These are phyloP conservation scores for Nylanderia fulva DNA, from an alignment of 1,140 invertebrate genomes.

Conservation along the genomic window DNA sequence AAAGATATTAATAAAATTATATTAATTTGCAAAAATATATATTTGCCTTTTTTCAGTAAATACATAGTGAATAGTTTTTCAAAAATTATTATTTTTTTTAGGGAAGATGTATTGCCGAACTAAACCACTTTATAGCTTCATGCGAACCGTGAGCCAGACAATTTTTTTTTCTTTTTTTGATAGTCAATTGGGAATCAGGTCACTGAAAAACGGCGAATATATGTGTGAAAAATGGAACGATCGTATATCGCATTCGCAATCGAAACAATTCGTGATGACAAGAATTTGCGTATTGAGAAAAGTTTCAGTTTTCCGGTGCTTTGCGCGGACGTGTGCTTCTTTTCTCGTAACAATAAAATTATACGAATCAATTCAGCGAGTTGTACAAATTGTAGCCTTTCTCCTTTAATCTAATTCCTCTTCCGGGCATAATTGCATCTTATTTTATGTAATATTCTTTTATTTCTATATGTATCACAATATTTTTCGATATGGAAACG, in stretches of 20 bases:
- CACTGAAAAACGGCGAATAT: slow-evolving; percentile 7
- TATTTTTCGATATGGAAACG: not conserved
- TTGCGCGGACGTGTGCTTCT: not conserved
- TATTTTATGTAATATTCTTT: not conserved
- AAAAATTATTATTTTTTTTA: not conserved
- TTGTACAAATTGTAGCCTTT: not conserved
- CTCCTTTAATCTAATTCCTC: not conserved
- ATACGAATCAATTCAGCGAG: slow-evolving; percentile 22
- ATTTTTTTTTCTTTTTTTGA: not conserved
- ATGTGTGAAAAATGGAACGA: not conserved
- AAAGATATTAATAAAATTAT: not conserved
- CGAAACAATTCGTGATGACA: slow-evolving; percentile 5
- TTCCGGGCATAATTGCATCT: not conserved
- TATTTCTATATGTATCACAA: not conserved
- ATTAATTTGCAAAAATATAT: not conserved
- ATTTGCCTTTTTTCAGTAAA: not conserved
- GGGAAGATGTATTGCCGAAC: not conserved
- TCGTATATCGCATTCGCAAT: not conserved
- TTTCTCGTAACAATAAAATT: slow-evolving; percentile 32
- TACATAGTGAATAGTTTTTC: not conserved
- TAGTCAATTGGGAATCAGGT: not conserved
- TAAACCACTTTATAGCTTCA: not conserved
- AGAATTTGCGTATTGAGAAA: not conserved
- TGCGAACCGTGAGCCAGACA: not conserved
- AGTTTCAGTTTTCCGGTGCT: not conserved